Evolutionary conservation across 2,888 invertebrate species (phyloP), one percentile per base, ranked within the genome.

Genomic region (Trissolcus japonicus): DNA sequence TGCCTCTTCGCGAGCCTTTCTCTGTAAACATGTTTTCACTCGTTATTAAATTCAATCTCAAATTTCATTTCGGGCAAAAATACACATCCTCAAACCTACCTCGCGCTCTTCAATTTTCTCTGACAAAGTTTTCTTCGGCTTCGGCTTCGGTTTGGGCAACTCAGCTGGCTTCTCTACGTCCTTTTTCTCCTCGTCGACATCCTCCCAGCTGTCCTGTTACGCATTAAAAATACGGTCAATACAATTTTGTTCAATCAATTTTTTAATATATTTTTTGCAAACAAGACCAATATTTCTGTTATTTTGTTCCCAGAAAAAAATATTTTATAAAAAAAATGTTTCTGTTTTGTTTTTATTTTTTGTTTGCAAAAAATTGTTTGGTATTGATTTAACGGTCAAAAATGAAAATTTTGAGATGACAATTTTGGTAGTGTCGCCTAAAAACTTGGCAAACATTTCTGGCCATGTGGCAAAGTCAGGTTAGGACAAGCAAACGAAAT

Each of bases 171-270:
- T 94, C 80, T 94, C 94, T 83, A 94, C 93, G 85, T 94, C 94
- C 86, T 94, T 94, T 84, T 95, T 94, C 84, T 96, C 96, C 86
- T 93, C 94, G 82, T 95, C 94, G 51, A 95, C 96, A 90, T 96
- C 96, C 88, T 98, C 97, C 98, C 98, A 98, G 89, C 94, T 96
- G 86, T 97, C 97, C 97, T 97, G 89, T 84, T 79, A 57, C 54
- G 16, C 9, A 3, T 16, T 6, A 56, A 14, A 50, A 50, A 13
- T 4, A 21, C 13, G 35, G 1, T 56, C 17, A 56, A 55, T 55
- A 6, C 0, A 55, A 19, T 29, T 2, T 13, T 55, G 19, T 55
- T 55, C 6, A 21, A 21, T 43, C 7, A 43, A 43, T 4, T 46
- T 0, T 2, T 16, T 16, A n/a, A 9, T 35, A 4, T 11, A 6